Conservation (phyloP, 2,888 invertebrate genomes). For the Sarcophaga caerulescens region DNA sequence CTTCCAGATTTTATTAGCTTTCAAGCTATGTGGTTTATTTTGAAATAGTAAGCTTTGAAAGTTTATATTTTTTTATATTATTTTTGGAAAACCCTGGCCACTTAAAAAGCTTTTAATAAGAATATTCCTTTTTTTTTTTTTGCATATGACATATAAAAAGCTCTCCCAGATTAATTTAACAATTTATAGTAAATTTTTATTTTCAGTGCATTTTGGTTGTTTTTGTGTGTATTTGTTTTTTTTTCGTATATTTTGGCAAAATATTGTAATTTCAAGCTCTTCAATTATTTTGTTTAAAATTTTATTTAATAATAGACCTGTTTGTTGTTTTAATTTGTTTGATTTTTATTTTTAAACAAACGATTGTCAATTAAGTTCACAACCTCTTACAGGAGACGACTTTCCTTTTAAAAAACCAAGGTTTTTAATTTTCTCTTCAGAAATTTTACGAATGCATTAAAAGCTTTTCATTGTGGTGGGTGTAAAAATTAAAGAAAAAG, state of each 20-base stretch:
- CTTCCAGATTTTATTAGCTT: too few species aligned
- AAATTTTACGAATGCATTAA: background rate
- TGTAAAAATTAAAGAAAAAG: background rate
- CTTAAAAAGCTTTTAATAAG: background rate
- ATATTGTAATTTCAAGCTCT: slow-evolving; percentile 66
- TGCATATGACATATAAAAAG: background rate
- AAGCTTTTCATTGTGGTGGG: background rate
- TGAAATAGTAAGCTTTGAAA: too few species aligned
- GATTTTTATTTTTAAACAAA: slow-evolving; percentile 51
- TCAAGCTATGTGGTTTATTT: too few species aligned
- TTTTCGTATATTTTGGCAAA: slow-evolving; percentile 50
- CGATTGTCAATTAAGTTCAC: slow-evolving; percentile 68
- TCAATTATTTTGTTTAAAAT: slow-evolving; percentile 38
- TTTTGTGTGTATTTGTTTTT: slow-evolving; percentile 16
- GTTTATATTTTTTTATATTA: too few species aligned
- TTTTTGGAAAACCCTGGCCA: background rate
- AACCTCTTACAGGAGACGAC: slow-evolving; percentile 66
- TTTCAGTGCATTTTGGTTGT: background rate
- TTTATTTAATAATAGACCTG: slow-evolving; percentile 49
- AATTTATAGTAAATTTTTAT: slow-evolving; percentile 18
- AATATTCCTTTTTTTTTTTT: background rate
- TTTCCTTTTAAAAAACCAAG: slow-evolving; percentile 8
- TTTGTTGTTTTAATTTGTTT: slow-evolving; percentile 58
- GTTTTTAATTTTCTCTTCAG: slow-evolving; percentile 13
- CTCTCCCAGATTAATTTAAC: slow-evolving; percentile 37